Evolutionary conservation across 2,888 invertebrate genomes (phyloP), one percentile per base, ranked within the genome.

Genomic region (Rotaria socialis): DNA sequence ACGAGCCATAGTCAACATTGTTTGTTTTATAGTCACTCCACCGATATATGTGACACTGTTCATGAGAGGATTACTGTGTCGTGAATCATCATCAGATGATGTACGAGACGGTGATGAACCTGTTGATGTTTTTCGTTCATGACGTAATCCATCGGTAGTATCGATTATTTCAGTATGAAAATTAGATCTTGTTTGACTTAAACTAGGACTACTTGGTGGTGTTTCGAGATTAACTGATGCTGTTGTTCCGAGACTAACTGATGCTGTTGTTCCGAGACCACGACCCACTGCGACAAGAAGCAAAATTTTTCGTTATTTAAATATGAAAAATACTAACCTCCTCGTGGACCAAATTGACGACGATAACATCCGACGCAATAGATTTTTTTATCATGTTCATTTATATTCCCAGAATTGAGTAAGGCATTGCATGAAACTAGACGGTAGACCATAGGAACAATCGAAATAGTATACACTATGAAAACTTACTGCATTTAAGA

Each of bases 341-440:
- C 86, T 22, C 85, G 85, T n/a, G 86, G 86, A 14, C 86, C 86
- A 55, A 85, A 86, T 22, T 74, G 75, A 58, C 85, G 85, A 24
- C 75, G 75, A 85, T 86, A 86, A 84, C 86, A 86, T 47, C 75
- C 75, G 10, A 41, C 80, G n/a, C 86, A 86, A 60, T 80, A 86
- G 47, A 86, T 50, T 19, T 85, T 75, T 8, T 85, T 85, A n/a
- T 86, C 58, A 84, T 84, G 86, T 50, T 86, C 86, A 27, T 74
- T 86, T 8, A 86, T 19, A 84, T 58, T 86, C 35, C 85, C 75
- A 19, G 86, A 80, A 22, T 86, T 75, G 14, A 86, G 60, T 35
- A 86, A 60, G 19, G 85, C 85, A 41, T 80, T 85, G 58, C 86
- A 86, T 35, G 74, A 41, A 41, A 55, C 75, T 80, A 80, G 10